Conservation (phyloP, 2,888 invertebrate species). For the Dichetophora obliterata region DNA sequence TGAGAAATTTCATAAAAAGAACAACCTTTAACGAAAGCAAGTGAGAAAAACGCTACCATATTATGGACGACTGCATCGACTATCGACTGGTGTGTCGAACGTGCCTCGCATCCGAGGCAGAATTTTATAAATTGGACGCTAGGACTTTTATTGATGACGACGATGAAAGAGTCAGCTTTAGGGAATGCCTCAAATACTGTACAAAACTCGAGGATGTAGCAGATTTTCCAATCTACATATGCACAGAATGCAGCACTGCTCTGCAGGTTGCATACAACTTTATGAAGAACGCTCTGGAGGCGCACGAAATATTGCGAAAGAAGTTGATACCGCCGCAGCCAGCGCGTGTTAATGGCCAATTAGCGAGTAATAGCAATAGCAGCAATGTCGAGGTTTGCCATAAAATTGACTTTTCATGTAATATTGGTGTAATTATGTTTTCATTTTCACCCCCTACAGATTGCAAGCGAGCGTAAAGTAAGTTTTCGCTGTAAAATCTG, state of each 20-base stretch:
- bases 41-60: slow-evolving; percentile 12
- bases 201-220: slow-evolving; percentile 54
- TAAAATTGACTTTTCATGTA: neutral
- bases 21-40: neutral
- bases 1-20: neutral
- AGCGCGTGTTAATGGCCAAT: slow-evolving; percentile 29
- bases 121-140: slow-evolving; percentile 59
- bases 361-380: neutral
- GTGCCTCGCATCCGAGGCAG: slow-evolving; percentile 59
- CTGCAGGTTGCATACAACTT: slow-evolving; percentile 61
- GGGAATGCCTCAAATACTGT: slow-evolving; percentile 58
- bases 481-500: slow-evolving; percentile 63
- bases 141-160: slow-evolving; percentile 49
- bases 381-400: slow-evolving; percentile 10
- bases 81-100: slow-evolving; percentile 61
- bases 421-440: neutral
- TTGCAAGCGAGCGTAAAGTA: neutral
- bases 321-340: slow-evolving; percentile 37
- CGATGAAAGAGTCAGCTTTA: slow-evolving; percentile 52
- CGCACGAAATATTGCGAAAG: slow-evolving; percentile 59
- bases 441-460: neutral
- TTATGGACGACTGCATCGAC: slow-evolving; percentile 48
- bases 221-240: slow-evolving; percentile 57
- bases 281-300: slow-evolving; percentile 57
- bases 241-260: slow-evolving; percentile 58